A percentile compares a stretch with the other conserved stretches of the same genome.
Conservation (phyloP, 2,888 invertebrate genomes). For the Sarcophaga rosellei region DNA sequence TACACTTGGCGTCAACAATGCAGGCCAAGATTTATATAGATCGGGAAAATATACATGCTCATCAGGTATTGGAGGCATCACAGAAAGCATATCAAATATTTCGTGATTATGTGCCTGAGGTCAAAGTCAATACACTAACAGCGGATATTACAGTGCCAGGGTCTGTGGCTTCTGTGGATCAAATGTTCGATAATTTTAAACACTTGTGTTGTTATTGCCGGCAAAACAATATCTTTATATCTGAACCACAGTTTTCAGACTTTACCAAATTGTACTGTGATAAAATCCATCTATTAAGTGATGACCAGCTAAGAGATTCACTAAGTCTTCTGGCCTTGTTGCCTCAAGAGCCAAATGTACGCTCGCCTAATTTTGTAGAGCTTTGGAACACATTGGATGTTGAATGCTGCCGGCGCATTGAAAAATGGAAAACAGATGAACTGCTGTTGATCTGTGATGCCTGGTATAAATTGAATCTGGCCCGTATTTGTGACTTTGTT, state of each 20-base stretch:
- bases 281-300: conserved; percentile 83
- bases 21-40: conserved; percentile 75
- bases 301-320: conserved; percentile 83
- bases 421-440: conserved; percentile 83
- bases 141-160: background rate
- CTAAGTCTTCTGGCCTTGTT: conserved; percentile 83
- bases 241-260: conserved; percentile 73
- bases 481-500: conserved; percentile 83
- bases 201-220: conserved; percentile 74
- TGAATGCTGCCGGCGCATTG: conserved; percentile 83
- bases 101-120: conserved; percentile 52
- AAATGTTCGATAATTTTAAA: conserved; percentile 72
- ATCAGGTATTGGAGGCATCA: conserved; percentile 74
- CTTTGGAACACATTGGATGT: conserved; percentile 87
- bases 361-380: conserved; percentile 84
- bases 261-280: conserved; percentile 80
- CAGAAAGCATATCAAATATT: conserved; percentile 75
- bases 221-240: conserved; percentile 71
- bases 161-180: conserved; percentile 27
- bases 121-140: background rate
- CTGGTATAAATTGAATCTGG: conserved; percentile 85
- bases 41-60: conserved; percentile 78
- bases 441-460: conserved; percentile 84
- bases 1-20: conserved; percentile 30
- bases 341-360: conserved; percentile 82